These are phyloP conservation scores for Alces alces DNA, from an alignment of 2,113 vertebrate genomes.

Conservation along the genomic window DNA sequence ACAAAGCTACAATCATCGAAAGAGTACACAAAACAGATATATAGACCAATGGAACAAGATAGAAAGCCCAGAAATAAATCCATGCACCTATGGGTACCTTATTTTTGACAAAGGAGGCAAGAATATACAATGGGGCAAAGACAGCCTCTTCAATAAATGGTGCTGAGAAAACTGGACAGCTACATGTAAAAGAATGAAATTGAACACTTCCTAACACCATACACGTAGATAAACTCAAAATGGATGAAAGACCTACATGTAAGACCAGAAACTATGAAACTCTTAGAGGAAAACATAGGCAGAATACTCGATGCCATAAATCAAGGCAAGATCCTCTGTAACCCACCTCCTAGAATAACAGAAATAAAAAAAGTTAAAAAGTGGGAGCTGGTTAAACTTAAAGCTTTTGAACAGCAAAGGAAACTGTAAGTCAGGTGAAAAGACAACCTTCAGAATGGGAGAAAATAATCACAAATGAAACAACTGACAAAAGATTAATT, in stretches of 20 bases:
- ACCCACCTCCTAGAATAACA: neutral
- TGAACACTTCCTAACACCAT: neutral
- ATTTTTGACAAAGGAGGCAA: neutral
- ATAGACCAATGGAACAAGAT: neutral
- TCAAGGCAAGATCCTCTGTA: neutral
- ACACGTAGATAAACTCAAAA: neutral
- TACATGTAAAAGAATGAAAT: neutral
- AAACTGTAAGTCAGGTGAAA: neutral
- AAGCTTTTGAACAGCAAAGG: neutral
- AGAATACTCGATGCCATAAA: neutral
- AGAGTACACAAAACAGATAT: neutral
- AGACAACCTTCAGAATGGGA: neutral
- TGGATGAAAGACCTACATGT: neutral
- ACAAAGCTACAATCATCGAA: neutral
- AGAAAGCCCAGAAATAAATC: neutral
- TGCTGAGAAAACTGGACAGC: neutral
- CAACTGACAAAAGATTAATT: neutral
- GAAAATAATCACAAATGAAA: neutral
- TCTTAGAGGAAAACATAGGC: neutral
- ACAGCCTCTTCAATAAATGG: neutral
- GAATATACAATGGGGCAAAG: neutral
- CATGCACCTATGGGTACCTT: neutral
- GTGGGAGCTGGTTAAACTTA: neutral
- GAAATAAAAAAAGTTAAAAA: neutral
- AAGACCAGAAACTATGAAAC: neutral